Base-by-base conservation (phyloP, 2,797 vertebrate genomes). In the Hypotaenidia philippensis region DNA sequence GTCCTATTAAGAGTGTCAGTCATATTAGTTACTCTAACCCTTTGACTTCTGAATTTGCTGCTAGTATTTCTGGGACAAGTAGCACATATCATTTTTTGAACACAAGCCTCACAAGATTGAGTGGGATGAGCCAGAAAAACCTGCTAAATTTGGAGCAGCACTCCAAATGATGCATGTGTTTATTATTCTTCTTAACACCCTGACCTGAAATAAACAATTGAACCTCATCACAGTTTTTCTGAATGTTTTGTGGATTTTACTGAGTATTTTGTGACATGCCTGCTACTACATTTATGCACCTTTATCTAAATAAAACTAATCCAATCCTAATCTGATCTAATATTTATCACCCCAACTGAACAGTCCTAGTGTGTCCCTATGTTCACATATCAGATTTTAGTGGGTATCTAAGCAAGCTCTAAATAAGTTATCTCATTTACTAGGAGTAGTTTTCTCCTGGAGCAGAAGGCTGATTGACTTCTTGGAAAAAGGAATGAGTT, bases 1-100 rank as follows among this genome's bases (percentile, higher is more conserved):
- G 44, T 96, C 78, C 83, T 79, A 70, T 96, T 97, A 96, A 93
- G 38, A 57, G 18, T 89, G 66, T 94, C 74, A 94, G 87, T 97
- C 89, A 94, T 78, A 60, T 82, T 79, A 96, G 59, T 77, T 87
- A 60, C 38, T 52, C 44, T 88, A 66, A 66, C 52, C 70, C 17
- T 57, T n/a, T 90, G 82, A 80, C 44, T 88, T 91, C 76, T 74
- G 86, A 50, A 8, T 23, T 90, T 72, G 45, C 57, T 94, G 50
- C 9, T 65, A 34, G 11, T 59, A 31, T 75, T 83, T 86, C 82
- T 78, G 38, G 31, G 27, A 92, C 22, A 85, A 84, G 18, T 32
- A 61, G 6, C 41, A 32, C 70, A 31, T 83, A 84, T 47, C 53
- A 55, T 31, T 87, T 93, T 96, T 89, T 66, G 9, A 91, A 63